phyloP scores from a whole-genome alignment of 2,888 invertebrate genomes.

The Drosophila antonietae region DNA sequence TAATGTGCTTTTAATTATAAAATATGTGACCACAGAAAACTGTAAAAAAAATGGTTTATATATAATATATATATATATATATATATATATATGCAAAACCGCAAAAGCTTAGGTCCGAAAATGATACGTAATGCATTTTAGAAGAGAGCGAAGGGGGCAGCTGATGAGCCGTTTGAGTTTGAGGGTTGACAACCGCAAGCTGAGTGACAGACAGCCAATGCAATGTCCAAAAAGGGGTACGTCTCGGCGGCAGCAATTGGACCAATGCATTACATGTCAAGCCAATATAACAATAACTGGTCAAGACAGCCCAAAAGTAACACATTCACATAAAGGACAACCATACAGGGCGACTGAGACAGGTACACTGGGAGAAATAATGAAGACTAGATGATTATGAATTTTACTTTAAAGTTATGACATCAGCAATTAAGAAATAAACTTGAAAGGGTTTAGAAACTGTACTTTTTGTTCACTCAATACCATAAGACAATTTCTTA shows the following conservation, averaged over 20 bases:
- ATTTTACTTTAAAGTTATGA: background rate
- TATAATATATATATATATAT: background rate
- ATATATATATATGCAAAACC: slow-evolving; percentile 40
- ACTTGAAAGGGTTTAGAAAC: background rate
- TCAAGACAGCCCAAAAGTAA: slow-evolving; percentile 78
- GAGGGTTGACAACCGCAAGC: slow-evolving; percentile 59
- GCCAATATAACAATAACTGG: slow-evolving; percentile 74
- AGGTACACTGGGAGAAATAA: slow-evolving; percentile 2
- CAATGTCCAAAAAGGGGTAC: slow-evolving; percentile 53
- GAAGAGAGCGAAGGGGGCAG: background rate
- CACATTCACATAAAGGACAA: slow-evolving; percentile 58
- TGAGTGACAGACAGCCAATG: slow-evolving; percentile 64
- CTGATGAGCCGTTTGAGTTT: slow-evolving; percentile 5
- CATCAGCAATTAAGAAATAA: background rate
- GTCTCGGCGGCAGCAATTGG: slow-evolving; percentile 27
- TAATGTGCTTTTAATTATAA: slow-evolving; percentile 78
- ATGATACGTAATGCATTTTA: slow-evolving; percentile 28
- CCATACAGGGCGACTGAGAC: slow-evolving; percentile 1
- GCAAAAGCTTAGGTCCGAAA: slow-evolving; percentile 71
- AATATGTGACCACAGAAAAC: slow-evolving; percentile 35
- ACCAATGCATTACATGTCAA: slow-evolving; percentile 66
- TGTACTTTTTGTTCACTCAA: too few species aligned
- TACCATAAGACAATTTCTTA: background rate
- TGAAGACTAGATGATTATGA: background rate
- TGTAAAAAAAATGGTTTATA: slow-evolving; percentile 18